Base-by-base conservation (phyloP, 2,888 invertebrate species). In the Trachelus iudaicus region DNA sequence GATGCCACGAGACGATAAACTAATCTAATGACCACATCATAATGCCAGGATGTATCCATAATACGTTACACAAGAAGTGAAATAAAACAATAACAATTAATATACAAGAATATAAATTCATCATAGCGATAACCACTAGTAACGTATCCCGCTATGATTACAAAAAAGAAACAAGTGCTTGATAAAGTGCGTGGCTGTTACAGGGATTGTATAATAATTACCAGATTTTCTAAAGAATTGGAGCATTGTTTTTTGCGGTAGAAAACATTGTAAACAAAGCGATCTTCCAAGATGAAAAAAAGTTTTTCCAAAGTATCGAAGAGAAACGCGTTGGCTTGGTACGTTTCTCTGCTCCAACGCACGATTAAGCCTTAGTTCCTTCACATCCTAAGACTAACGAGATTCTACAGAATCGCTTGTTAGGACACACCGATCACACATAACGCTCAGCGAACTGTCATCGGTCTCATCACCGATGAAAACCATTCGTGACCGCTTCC, bases 161-260 rank as follows among this genome's bases (percentile, higher is more conserved):
- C 33, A 9, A 9, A 56, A 23, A 56, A 15, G n/a, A 56, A 40
- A 56, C 56, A 56, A 23, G 23, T 56, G 23, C 56, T 56, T 56
- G 9, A 56, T 56, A 56, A 23, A 23, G 56, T 56, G 23, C 23
- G 6, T 23, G 23, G 23, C 4, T 15, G 9, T 56, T 56, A 23
- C 9, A 56, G 9, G 23, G 23, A 4, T 56, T 56, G 56, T 68
- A 75, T 33, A 69, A 81, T 79, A 83, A 83, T 92, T 93, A 95
- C 95, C 94, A 92, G 95, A 93, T 92, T 95, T 95, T 92, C 95
- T 95, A 95, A 95, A 95, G 93, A 96, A 96, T 92, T 95, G 95
- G 91, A 96, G 94, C 95, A 95, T 95, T 92, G 93, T 93, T 92
- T 88, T 89, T 89, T 85, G 86, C 87, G 82, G 81, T 85, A 84